phyloP scores from a whole-genome alignment of 2,113 vertebrate genomes.

The Colistium nudipinnis region DNA sequence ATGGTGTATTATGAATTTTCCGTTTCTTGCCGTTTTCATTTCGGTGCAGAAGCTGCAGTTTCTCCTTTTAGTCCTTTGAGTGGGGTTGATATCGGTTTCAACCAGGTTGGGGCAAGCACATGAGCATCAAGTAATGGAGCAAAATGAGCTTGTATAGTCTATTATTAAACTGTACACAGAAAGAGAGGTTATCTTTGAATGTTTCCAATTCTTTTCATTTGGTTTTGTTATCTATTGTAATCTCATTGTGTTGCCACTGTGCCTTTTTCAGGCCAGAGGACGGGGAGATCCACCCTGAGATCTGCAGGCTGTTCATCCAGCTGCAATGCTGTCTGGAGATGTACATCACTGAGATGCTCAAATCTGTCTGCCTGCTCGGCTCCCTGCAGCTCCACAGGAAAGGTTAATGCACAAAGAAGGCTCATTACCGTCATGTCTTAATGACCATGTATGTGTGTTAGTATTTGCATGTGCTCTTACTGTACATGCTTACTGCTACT shows the following conservation, averaged over 20 bases:
- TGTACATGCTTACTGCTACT: too few relatives aligned
- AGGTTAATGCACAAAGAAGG: conserved; percentile 78
- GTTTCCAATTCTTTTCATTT: not conserved
- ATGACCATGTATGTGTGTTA: not conserved
- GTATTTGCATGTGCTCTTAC: too few relatives aligned
- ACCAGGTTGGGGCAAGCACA: too few relatives aligned
- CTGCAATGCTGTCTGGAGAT: conserved; percentile 98
- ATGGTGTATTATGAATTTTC: too few relatives aligned
- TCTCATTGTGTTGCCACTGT: not conserved
- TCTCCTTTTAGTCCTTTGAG: not conserved
- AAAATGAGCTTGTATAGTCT: not conserved
- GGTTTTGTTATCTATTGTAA: not conserved
- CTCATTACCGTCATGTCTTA: not conserved
- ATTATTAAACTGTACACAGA: not conserved
- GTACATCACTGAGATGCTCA: conserved; percentile 99
- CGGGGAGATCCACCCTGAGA: conserved; percentile 97
- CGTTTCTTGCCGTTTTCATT: too few relatives aligned
- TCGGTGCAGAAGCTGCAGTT: too few relatives aligned
- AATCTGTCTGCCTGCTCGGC: conserved; percentile 94
- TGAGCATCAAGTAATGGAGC: not conserved
- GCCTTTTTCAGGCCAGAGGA: conserved; percentile 89
- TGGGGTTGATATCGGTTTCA: not conserved
- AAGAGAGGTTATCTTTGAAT: not conserved
- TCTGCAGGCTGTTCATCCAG: conserved; percentile 97
- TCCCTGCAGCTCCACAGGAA: conserved; percentile 97